A percentile compares a stretch with the other conserved stretches of the same genome.
Evolutionary conservation across 2,113 vertebrate genomes (phyloP).

Genomic region (Candoia aspera): DNA sequence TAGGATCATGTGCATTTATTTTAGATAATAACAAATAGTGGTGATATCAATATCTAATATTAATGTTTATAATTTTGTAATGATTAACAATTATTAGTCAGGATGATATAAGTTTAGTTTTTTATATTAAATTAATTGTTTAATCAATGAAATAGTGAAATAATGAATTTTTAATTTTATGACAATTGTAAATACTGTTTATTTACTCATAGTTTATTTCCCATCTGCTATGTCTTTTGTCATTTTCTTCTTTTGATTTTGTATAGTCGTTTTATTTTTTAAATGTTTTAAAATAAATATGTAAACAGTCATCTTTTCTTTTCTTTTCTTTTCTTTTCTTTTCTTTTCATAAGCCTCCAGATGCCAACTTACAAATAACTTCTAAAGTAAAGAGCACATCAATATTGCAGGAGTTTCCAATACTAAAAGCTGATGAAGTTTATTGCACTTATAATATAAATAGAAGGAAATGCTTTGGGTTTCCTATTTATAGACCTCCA

Average conservation of each 20-base stretch:
- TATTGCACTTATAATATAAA: slow-evolving; percentile 83
- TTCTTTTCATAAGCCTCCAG: slow-evolving; percentile 77
- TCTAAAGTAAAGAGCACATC: slow-evolving; percentile 76
- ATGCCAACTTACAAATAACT: slow-evolving; percentile 74
- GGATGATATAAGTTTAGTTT: not conserved
- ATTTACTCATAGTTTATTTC: not conserved
- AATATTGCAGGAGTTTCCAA: slow-evolving; percentile 78
- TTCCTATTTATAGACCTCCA: slow-evolving; percentile 77
- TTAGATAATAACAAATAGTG: not conserved
- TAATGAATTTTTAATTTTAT: not conserved
- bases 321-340: slow-evolving; percentile 57
- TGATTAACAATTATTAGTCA: not conserved
- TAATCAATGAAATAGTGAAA: not conserved
- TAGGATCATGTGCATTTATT: not conserved
- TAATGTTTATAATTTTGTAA: not conserved
- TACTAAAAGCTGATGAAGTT: slow-evolving; percentile 82
- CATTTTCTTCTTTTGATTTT: not conserved
- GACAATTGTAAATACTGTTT: not conserved
- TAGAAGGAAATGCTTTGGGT: slow-evolving; percentile 80
- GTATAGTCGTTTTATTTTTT: too few species aligned
- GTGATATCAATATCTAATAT: not conserved
- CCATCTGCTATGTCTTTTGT: not conserved
- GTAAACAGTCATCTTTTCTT: not conserved
- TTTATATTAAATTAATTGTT: not conserved
- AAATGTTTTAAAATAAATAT: too few species aligned